Percentiles rank a stretch among this genome's conserved stretches.
phyloP scores from a whole-genome alignment of 2,888 invertebrate species.

The Encarsia formosa region DNA sequence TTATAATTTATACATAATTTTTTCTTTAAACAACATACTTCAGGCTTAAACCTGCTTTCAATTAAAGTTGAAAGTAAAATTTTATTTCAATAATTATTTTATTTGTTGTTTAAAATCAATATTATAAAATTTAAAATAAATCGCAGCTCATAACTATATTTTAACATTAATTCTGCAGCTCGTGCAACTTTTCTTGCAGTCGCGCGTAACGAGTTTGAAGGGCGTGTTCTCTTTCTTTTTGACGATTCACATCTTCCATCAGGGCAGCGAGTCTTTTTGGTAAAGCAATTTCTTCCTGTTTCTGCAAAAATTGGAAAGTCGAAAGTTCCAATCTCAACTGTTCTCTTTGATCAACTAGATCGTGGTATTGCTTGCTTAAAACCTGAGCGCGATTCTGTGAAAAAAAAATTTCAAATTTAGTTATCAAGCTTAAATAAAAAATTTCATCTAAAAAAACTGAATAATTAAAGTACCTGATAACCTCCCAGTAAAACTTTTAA shows the following conservation, averaged over 20 bases:
- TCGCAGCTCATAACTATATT: not conserved
- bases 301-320: constrained; percentile 84
- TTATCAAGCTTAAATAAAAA: not conserved
- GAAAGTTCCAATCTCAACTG: constrained; percentile 83
- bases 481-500: constrained; percentile 91
- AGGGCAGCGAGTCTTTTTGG: constrained; percentile 85
- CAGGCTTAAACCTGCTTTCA: not conserved
- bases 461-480: constrained; percentile 62
- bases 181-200: constrained; percentile 62
- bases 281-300: constrained; percentile 85
- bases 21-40: not conserved
- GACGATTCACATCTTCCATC: constrained; percentile 87
- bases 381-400: constrained; percentile 70
- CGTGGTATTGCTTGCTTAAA: constrained; percentile 81
- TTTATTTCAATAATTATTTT: not conserved
- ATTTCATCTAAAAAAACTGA: not conserved
- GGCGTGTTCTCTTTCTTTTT: constrained; percentile 84
- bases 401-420: constrained; percentile 3
- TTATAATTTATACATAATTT: not conserved
- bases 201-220: constrained; percentile 80
- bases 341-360: constrained; percentile 85
- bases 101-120: not conserved
- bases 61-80: not conserved
- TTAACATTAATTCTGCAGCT: constrained; percentile 23
- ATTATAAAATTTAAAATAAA: constrained; percentile 1